These are phyloP conservation scores for Lamprotornis superbus DNA, from an alignment of 2,113 vertebrate species.

Conservation along the genomic window DNA sequence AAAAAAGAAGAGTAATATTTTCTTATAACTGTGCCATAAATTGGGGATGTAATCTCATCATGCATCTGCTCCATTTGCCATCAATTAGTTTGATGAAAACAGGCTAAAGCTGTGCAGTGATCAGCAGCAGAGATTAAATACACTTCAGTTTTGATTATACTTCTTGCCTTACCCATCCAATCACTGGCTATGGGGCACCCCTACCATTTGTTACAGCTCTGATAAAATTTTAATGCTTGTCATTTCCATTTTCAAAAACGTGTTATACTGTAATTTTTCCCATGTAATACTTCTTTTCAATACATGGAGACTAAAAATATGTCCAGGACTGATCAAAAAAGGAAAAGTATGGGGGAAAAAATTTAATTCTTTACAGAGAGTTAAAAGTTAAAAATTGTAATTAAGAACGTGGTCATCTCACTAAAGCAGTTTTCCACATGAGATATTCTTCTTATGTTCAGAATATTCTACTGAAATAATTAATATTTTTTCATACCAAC, in stretches of 20 bases:
- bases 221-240: neutral
- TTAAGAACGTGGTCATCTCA: neutral
- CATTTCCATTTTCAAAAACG: neutral
- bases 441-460: neutral
- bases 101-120: conserved; percentile 42
- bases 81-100: conserved; percentile 70
- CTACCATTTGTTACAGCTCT: neutral
- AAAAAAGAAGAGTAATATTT: neutral
- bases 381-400: neutral
- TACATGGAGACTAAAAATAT: neutral
- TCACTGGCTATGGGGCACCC: neutral
- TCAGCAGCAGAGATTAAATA: conserved; percentile 61
- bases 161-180: conserved; percentile 28
- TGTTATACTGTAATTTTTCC: neutral
- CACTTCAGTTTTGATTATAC: conserved; percentile 64
- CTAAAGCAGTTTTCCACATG: neutral
- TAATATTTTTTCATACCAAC: neutral
- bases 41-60: conserved; percentile 43
- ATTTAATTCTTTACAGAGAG: neutral
- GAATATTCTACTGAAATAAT: neutral
- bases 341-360: accelerated
- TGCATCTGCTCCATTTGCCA: conserved; percentile 63
- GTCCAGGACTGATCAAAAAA: neutral
- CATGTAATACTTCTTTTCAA: neutral
- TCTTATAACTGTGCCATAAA: conserved; percentile 30